Percentiles rank a stretch among this genome's conserved stretches.
Evolutionary conservation across 2,888 invertebrate species (phyloP).

Genomic region (Sturmia bella): DNA sequence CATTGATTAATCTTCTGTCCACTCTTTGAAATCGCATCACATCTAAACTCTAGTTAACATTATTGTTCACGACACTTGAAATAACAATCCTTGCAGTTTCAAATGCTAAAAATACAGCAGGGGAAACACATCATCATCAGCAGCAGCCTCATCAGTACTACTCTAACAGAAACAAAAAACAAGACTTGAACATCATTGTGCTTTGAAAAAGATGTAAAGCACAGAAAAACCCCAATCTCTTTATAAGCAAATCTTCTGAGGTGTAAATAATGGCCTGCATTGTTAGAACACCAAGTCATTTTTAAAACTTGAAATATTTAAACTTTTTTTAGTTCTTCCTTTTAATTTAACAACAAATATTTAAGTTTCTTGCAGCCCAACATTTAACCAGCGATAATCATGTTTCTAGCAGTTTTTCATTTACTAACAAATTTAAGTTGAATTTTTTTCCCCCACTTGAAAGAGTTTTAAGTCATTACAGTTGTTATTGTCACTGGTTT

Average conservation of each 20-base stretch:
- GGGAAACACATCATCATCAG: constrained; percentile 7
- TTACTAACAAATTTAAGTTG: constrained; percentile 8
- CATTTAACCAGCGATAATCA: not conserved
- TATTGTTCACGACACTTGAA: constrained; percentile 63
- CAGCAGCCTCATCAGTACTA: constrained; percentile 3
- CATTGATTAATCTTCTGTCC: constrained; percentile 68
- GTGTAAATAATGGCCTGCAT: constrained; percentile 41
- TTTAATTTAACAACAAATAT: constrained; percentile 19
- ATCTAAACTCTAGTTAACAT: constrained; percentile 63
- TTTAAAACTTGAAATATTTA: not conserved
- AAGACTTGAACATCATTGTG: constrained; percentile 5
- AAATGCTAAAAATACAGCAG: not conserved
- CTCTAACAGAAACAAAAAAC: not conserved
- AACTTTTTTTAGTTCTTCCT: no score
- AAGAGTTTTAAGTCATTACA: constrained; percentile 5
- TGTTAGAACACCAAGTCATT: constrained; percentile 17
- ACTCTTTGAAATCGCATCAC: constrained; percentile 64
- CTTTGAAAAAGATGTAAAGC: constrained; percentile 34
- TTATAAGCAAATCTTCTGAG: constrained; percentile 39
- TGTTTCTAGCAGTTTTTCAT: not conserved
- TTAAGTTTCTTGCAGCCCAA: constrained; percentile 3
- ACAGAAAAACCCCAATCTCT: not conserved
- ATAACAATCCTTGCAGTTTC: constrained; percentile 3
- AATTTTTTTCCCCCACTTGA: constrained; percentile 5
- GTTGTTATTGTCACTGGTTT: not conserved